Conservation (phyloP, 2,113 vertebrate species). For the Irena cyanogastra region DNA sequence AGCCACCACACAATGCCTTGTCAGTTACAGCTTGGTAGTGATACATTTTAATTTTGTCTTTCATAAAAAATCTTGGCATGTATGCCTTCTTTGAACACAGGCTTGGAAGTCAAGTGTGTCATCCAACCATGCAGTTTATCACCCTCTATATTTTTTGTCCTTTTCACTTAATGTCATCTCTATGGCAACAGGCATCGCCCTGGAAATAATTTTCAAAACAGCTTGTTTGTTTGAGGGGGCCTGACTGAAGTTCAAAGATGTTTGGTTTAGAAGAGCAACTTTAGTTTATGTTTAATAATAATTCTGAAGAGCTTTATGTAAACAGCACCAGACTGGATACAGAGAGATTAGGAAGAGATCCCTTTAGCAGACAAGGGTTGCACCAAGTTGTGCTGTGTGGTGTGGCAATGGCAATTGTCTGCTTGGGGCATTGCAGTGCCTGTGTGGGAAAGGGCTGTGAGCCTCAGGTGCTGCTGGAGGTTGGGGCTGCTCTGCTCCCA, state of each 20-base stretch:
- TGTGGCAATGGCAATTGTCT: not conserved
- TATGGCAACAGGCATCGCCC: conserved; percentile 86
- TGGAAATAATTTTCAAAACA: conserved; percentile 85
- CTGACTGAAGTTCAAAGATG: conserved; percentile 78
- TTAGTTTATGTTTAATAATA: conserved; percentile 84
- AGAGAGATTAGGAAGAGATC: conserved; percentile 16
- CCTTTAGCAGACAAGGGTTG: not conserved
- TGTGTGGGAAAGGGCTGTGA: not conserved
- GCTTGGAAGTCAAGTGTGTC: conserved; percentile 83
- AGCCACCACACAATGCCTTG: conserved; percentile 79
- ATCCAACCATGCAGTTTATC: conserved; percentile 81
- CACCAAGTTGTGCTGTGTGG: not conserved
- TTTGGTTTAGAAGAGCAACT: conserved; percentile 75
- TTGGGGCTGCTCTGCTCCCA: not conserved
- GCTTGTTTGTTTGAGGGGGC: conserved; percentile 80
- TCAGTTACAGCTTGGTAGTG: conserved; percentile 78
- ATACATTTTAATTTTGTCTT: conserved; percentile 90
- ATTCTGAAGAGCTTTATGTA: conserved; percentile 69
- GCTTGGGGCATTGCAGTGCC: not conserved
- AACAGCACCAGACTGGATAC: conserved; percentile 58
- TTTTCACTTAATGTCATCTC: conserved; percentile 89
- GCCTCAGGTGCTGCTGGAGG: not conserved
- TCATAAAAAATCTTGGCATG: conserved; percentile 82
- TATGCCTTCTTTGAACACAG: conserved; percentile 77
- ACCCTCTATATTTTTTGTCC: conserved; percentile 86